Percentiles rank a stretch among this genome's conserved stretches.
Conservation (phyloP, 2,888 invertebrate species). For the Pseudococcus viburni region DNA sequence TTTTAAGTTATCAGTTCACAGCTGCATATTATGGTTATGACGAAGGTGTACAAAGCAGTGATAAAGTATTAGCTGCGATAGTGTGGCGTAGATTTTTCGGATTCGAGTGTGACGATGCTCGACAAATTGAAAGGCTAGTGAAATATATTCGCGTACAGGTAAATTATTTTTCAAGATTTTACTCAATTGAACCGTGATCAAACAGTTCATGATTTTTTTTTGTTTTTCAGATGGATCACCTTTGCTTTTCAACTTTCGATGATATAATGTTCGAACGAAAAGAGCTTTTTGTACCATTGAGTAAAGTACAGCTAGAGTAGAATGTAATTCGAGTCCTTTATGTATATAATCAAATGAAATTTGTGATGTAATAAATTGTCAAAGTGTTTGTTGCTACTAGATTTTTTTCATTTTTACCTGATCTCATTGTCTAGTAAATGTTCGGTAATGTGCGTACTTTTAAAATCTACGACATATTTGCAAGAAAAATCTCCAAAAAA, state of each 20-base stretch:
- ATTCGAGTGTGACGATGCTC: constrained; percentile 77
- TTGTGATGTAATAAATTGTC: background rate
- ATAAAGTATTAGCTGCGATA: constrained; percentile 84
- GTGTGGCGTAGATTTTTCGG: constrained; percentile 89
- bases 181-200: background rate
- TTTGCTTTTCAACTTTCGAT: constrained; percentile 41
- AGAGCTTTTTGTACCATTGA: background rate
- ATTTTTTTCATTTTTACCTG: background rate
- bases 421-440: background rate
- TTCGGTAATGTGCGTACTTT: background rate
- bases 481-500: background rate
- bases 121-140: constrained; percentile 80
- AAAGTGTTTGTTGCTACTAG: background rate
- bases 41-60: constrained; percentile 85
- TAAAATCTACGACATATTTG: background rate
- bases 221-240: constrained; percentile 35
- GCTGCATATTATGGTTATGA: constrained; percentile 88
- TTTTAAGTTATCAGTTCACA: constrained; percentile 85
- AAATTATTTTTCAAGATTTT: constrained; percentile 68
- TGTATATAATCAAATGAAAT: background rate
- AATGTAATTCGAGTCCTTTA: background rate
- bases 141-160: constrained; percentile 85
- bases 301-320: background rate
- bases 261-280: constrained; percentile 16
- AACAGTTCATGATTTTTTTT: background rate